phyloP scores from a whole-genome alignment of 2,888 invertebrate genomes.

The Eupithecia exiguata region DNA sequence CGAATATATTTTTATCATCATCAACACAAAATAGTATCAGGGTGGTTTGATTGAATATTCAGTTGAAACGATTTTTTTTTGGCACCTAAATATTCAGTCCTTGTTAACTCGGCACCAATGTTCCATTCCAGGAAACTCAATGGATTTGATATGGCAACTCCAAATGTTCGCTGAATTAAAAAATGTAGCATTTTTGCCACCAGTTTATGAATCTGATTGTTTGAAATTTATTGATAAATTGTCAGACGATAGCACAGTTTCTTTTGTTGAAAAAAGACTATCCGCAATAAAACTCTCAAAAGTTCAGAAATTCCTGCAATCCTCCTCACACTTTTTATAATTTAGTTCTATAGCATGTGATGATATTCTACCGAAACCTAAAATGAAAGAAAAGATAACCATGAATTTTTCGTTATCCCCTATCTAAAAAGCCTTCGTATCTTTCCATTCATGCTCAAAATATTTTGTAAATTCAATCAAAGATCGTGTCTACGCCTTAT shows the following conservation, averaged over 20 bases:
- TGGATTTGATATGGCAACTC: background rate
- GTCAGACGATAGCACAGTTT: background rate
- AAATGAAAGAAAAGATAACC: background rate
- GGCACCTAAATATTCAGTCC: background rate
- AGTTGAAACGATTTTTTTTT: background rate
- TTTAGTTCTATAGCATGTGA: background rate
- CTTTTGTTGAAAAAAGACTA: background rate
- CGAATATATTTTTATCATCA: background rate
- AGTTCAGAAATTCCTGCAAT: background rate
- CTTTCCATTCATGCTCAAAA: background rate
- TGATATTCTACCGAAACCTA: background rate
- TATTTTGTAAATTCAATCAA: background rate
- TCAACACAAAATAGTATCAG: background rate
- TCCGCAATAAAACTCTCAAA: background rate
- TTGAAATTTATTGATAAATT: background rate
- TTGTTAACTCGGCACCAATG: background rate
- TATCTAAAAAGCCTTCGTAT: background rate
- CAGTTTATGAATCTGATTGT: background rate
- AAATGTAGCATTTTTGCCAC: background rate
- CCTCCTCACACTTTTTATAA: background rate
- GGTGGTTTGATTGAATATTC: background rate
- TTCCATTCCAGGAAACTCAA: background rate
- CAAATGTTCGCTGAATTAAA: background rate
- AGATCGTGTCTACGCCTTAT: background rate
- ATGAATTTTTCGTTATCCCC: background rate